Evolutionary conservation across 2,888 invertebrate species (phyloP).

Genomic region (Crocallis elinguaria): DNA sequence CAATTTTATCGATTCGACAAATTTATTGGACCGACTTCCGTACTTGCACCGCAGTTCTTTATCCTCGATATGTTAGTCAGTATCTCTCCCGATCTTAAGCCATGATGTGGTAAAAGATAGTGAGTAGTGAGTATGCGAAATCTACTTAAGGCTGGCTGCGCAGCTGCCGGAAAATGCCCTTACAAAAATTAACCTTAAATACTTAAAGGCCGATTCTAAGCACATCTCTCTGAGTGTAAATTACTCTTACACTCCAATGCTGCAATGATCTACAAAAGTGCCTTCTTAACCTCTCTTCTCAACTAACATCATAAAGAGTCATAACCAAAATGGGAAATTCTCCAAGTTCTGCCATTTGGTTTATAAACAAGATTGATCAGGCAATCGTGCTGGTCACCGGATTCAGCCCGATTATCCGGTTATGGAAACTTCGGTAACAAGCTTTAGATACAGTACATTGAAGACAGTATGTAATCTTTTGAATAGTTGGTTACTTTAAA

Average conservation of each 20-base stretch:
- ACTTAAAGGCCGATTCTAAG: background rate
- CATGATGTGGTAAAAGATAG: too few species aligned
- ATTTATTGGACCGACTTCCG: too few species aligned
- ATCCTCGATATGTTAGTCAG: too few species aligned
- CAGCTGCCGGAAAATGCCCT: too few species aligned
- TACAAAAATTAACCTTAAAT: too few species aligned
- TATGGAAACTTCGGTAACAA: constrained; percentile 32
- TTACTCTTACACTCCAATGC: constrained; percentile 10
- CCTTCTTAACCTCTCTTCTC: constrained; percentile 2
- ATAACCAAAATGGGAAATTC: constrained; percentile 24
- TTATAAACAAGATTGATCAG: constrained; percentile 42
- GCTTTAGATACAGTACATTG: constrained; percentile 8
- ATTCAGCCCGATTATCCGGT: constrained; percentile 32
- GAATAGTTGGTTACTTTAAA: too few species aligned
- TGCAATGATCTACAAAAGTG: background rate
- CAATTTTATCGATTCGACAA: too few species aligned
- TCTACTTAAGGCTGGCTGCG: too few species aligned
- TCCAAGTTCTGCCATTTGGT: constrained; percentile 34
- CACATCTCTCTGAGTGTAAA: background rate
- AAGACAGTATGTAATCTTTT: background rate
- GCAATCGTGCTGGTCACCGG: constrained; percentile 38
- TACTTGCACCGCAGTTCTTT: too few species aligned
- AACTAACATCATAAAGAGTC: constrained; percentile 18
- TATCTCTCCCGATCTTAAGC: too few species aligned
- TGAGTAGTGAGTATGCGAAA: too few species aligned